Base-by-base conservation (phyloP, 1,140 invertebrate genomes). In the Platorchestia sp. region DNA sequence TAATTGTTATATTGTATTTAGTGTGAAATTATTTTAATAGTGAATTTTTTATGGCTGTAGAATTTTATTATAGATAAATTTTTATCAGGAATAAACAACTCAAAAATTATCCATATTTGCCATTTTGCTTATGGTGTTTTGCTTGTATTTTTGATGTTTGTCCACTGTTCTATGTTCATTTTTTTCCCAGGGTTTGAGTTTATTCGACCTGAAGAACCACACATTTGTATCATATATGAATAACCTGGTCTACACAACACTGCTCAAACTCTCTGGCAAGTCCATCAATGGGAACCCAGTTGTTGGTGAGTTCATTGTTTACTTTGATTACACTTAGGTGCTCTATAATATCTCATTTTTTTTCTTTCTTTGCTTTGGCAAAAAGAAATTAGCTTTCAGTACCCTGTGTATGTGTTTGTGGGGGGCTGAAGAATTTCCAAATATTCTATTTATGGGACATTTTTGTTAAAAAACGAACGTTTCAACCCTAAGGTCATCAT, bases 151-250 rank as follows among this genome's bases (percentile, higher is more conserved):
- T 87, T 87, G 36, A n/a, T 87, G 7, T 87, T 14, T 42, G 40
- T 87, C 87, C 44, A 43, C 41, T 42, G 19, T 43, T 44, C 36
- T 87, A 40, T 7, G 41, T 44, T 90, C 5, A 3, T 10, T 42
- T 42, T 42, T 90, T 93, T 16, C 36, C 7, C 91, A 93, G 91
- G 91, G 91, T 47, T 47, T 93, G 91, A 93, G 91, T 44, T 44
- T 93, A 40, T 44, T 47, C 22, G 91, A 93, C 40, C 45, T 93
- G 44, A 93, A 93, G 91, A 93, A 93, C 45, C 91, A 93, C 91
- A 93, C 91, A 93, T 47, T 93, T 45, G 45, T 93, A 10, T 93
- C 91, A 5, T 93, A 93, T 44, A 93, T 47, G 45, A 47, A 5
- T 36, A 93, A 93, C 45, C 45, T 93, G 22, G 44, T 47, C 6